Percentiles rank a stretch among this genome's conserved stretches.
Conservation (phyloP, 1,140 invertebrate species). For the Adelges cooleyi region DNA sequence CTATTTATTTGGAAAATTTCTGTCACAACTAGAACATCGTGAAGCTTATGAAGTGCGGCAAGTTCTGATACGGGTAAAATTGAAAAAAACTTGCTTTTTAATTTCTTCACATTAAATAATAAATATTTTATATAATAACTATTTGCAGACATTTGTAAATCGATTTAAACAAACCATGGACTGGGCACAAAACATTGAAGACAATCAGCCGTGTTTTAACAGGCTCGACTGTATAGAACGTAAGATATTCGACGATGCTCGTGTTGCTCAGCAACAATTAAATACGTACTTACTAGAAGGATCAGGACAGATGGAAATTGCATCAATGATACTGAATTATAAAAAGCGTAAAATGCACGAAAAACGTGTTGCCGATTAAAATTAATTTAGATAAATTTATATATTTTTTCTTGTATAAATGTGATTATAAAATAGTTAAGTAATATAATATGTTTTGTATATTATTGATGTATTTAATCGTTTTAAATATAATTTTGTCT, state of each 20-base stretch:
- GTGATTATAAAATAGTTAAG: too few species aligned
- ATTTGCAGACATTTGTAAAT: conserved; percentile 41
- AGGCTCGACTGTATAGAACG: conserved; percentile 45
- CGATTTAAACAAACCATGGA: conserved; percentile 45
- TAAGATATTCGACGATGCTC: conserved; percentile 42
- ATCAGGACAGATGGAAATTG: conserved; percentile 42
- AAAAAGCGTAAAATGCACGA: conserved; percentile 43
- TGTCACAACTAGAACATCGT: conserved; percentile 30
- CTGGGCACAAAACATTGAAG: conserved; percentile 41
- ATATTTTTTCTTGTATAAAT: too few species aligned
- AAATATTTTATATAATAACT: too few species aligned
- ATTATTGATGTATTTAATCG: too few species aligned
- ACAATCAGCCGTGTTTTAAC: conserved; percentile 39
- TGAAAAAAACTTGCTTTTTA: too few species aligned
- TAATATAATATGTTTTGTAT: too few species aligned
- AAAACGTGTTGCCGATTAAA: not conserved
- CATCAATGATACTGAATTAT: conserved; percentile 43
- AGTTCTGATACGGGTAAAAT: conserved; percentile 39
- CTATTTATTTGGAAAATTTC: conserved; percentile 33
- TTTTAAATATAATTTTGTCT: too few species aligned
- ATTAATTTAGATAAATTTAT: not conserved
- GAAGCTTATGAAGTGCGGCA: conserved; percentile 30
- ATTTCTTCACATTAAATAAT: too few species aligned
- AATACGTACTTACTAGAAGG: conserved; percentile 43
- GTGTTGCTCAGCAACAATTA: conserved; percentile 40